phyloP scores from a whole-genome alignment of 1,140 invertebrate genomes.

The Temnothorax nylanderi region DNA sequence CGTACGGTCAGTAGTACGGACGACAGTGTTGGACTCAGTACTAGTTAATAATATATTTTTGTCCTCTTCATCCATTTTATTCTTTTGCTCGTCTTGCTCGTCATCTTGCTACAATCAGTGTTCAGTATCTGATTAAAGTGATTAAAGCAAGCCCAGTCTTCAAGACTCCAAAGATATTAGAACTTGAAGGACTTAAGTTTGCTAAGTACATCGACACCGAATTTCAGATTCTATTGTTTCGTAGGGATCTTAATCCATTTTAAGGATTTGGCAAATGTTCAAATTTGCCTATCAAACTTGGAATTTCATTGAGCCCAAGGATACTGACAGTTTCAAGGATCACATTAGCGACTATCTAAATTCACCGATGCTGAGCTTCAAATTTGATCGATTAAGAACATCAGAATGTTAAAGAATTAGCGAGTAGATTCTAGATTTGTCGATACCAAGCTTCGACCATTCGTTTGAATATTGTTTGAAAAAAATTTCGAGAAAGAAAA shows the following conservation, averaged over 20 bases:
- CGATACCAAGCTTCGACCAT: background rate
- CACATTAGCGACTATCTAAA: constrained; percentile 20
- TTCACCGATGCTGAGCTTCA: background rate
- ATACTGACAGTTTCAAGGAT: background rate
- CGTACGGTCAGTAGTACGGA: constrained; percentile 42
- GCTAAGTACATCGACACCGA: background rate
- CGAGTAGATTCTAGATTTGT: background rate
- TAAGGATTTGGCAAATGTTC: background rate
- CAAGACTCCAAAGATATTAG: constrained; percentile 28
- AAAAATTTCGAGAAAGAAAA: background rate
- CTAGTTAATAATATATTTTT: constrained; percentile 36
- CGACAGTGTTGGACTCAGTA: constrained; percentile 52
- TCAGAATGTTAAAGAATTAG: background rate
- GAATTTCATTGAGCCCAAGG: background rate
- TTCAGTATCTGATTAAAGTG: constrained; percentile 60
- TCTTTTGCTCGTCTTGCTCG: constrained; percentile 55
- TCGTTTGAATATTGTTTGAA: background rate
- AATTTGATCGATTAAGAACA: background rate
- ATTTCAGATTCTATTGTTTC: background rate
- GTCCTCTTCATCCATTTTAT: constrained; percentile 48
- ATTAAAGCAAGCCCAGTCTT: constrained; percentile 33
- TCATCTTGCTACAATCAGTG: constrained; percentile 73
- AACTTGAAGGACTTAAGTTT: constrained; percentile 34
- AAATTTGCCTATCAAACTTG: background rate
- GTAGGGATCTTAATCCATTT: background rate